Evolutionary conservation across 2,797 vertebrate genomes (phyloP).

Genomic region (Protonibea diacanthus): DNA sequence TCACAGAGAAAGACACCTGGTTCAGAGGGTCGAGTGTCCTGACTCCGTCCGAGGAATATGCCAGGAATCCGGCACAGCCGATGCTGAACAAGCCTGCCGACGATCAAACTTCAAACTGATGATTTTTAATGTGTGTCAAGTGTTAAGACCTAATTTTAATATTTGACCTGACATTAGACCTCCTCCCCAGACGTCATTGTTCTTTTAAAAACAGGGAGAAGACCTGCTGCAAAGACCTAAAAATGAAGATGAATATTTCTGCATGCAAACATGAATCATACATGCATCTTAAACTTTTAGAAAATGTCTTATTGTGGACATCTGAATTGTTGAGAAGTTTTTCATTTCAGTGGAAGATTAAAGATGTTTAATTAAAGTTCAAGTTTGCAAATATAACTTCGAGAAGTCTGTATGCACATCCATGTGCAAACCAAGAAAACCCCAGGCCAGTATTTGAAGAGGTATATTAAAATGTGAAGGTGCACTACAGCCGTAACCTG

Average conservation of each 20-base stretch:
- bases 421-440: background rate
- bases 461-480: background rate
- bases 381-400: no score
- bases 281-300: background rate
- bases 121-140: background rate
- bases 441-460: background rate
- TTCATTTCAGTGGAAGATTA: no score
- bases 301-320: background rate
- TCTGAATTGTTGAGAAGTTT: background rate
- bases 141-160: background rate
- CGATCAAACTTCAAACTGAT: background rate
- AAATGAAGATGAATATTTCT: background rate
- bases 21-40: conserved; percentile 34
- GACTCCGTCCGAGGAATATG: conserved; percentile 21
- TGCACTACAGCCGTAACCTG: background rate
- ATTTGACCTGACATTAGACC: background rate
- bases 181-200: background rate
- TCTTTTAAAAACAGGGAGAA: background rate
- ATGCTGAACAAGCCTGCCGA: conserved; percentile 15
- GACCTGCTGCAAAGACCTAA: background rate
- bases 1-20: conserved; percentile 47
- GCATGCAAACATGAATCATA: no score
- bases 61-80: conserved; percentile 25
- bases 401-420: no score
- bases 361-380: no score